Conservation (phyloP, 2,888 invertebrate genomes). For the Cantharis rustica region DNA sequence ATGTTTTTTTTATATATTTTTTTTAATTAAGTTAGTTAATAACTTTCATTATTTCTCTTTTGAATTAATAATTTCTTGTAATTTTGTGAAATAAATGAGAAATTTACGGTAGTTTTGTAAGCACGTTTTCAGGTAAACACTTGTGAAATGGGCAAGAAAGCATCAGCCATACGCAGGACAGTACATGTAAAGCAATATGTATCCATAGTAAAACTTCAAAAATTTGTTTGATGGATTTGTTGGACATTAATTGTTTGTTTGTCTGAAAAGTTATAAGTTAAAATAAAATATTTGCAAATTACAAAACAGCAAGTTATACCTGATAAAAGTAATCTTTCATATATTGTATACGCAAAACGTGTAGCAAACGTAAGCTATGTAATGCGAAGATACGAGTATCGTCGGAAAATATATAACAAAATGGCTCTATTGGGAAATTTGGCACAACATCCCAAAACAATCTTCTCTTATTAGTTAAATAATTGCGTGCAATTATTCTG, state of each 20-base stretch:
- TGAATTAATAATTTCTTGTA: neutral
- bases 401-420: neutral
- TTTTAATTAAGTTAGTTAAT: too few species aligned
- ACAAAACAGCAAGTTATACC: neutral
- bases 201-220: neutral
- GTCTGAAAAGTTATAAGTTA: neutral
- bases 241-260: neutral
- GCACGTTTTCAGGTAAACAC: neutral
- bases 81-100: neutral
- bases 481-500: constrained; percentile 1
- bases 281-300: neutral
- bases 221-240: neutral
- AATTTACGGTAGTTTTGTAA: neutral
- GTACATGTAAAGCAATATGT: constrained; percentile 48
- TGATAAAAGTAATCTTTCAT: constrained; percentile 2
- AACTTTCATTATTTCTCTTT: too few species aligned
- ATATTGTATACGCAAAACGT: constrained; percentile 5
- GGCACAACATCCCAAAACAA: constrained; percentile 15
- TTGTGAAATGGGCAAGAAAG: constrained; percentile 55
- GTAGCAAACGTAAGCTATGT: neutral
- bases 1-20: too few species aligned
- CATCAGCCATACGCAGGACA: constrained; percentile 59
- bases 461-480: neutral
- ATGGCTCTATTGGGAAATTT: constrained; percentile 8
- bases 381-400: neutral